A percentile compares a stretch with the other conserved stretches of the same genome.
These are phyloP conservation scores for Nasonia oneida DNA, from an alignment of 2,888 invertebrate genomes.

Conservation along the genomic window DNA sequence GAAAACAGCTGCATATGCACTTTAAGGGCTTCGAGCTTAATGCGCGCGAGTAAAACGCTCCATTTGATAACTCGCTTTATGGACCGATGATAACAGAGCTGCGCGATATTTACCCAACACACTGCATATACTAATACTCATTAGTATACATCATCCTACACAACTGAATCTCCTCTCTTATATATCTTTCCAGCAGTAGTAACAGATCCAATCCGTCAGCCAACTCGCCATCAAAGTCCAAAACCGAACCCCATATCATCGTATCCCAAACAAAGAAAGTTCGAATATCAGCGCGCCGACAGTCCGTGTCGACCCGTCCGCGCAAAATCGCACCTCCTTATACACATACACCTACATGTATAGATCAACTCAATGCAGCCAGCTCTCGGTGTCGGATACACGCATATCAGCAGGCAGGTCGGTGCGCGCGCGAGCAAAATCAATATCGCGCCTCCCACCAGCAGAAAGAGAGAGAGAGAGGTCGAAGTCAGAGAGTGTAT, in stretches of 20 bases:
- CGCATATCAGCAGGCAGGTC: not conserved
- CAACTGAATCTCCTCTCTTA: too few relatives aligned
- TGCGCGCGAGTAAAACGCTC: not conserved
- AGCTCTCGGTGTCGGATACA: not conserved
- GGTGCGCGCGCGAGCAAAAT: constrained; percentile 19
- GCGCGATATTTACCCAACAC: too few relatives aligned
- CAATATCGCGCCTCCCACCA: constrained; percentile 26
- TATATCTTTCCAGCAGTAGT: too few relatives aligned
- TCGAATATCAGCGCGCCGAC: not conserved
- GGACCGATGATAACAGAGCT: too few relatives aligned
- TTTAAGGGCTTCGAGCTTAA: not conserved
- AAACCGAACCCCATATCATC: too few relatives aligned
- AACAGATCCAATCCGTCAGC: too few relatives aligned
- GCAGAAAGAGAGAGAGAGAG: not conserved
- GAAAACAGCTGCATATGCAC: constrained; percentile 1
- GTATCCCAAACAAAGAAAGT: not conserved
- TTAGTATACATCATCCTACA: too few relatives aligned
- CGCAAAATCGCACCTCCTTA: not conserved
- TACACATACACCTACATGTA: not conserved
- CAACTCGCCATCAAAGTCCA: too few relatives aligned
- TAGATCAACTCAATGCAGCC: not conserved
- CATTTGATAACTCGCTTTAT: not conserved
- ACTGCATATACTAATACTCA: too few relatives aligned
- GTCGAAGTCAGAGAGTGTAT: not conserved
- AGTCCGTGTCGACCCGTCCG: not conserved